These are phyloP conservation scores for Synanthedon andrenaeformis DNA, from an alignment of 2,888 invertebrate species.

Conservation along the genomic window DNA sequence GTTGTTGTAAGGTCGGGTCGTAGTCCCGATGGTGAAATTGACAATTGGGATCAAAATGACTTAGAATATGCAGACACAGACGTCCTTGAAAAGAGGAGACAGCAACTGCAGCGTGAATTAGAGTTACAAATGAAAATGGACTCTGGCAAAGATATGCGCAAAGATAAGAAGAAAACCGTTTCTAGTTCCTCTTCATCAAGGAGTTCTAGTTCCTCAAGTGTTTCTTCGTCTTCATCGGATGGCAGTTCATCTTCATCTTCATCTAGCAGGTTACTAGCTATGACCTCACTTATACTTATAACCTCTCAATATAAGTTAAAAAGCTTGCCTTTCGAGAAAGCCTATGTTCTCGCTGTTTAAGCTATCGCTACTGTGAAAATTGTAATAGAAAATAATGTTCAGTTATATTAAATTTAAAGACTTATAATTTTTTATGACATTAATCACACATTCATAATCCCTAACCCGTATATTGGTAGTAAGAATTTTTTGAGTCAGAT, in stretches of 20 bases:
- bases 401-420: neutral
- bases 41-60: slow-evolving; percentile 83
- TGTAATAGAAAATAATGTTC: neutral
- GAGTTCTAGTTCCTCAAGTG: slow-evolving; percentile 74
- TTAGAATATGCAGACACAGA: slow-evolving; percentile 85
- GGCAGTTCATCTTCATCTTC: slow-evolving; percentile 75
- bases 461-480: no score
- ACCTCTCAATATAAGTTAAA: neutral
- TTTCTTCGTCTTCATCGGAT: slow-evolving; percentile 75
- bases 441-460: no score
- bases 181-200: slow-evolving; percentile 78
- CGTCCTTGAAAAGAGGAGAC: slow-evolving; percentile 80
- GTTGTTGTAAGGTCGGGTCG: slow-evolving; percentile 70
- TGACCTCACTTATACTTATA: neutral
- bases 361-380: neutral
- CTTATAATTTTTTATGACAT: neutral
- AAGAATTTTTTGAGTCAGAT: no score
- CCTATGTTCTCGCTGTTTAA: no score
- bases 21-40: slow-evolving; percentile 76
- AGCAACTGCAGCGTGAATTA: slow-evolving; percentile 81
- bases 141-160: slow-evolving; percentile 73
- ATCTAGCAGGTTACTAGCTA: slow-evolving; percentile 46
- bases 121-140: slow-evolving; percentile 84
- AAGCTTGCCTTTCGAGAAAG: neutral
- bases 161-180: slow-evolving; percentile 76